phyloP scores from a whole-genome alignment of 2,797 vertebrate species.

The Nasua narica region DNA sequence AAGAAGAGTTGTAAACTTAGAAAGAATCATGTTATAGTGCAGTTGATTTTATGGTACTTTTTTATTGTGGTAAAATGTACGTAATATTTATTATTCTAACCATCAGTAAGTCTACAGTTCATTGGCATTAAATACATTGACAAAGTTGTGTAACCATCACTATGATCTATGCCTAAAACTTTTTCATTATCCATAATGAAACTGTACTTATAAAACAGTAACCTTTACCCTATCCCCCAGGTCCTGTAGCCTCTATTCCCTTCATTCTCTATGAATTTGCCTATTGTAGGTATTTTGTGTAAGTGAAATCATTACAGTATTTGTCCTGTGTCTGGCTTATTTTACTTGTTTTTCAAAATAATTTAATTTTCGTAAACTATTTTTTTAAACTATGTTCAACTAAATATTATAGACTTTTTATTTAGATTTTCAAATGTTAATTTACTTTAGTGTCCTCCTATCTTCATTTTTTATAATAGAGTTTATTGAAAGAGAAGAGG shows the following conservation, averaged over 20 bases:
- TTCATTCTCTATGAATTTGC: conserved; percentile 17
- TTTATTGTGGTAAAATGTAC: background rate
- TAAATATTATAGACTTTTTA: background rate
- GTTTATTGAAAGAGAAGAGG: background rate
- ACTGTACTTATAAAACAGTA: background rate
- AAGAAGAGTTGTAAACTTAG: conserved; percentile 13
- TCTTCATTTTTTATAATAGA: background rate
- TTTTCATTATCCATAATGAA: background rate
- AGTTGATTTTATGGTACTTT: background rate
- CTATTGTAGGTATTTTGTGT: background rate
- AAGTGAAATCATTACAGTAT: background rate
- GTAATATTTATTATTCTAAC: background rate
- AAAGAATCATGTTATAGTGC: background rate
- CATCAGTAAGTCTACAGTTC: background rate
- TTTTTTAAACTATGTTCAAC: background rate
- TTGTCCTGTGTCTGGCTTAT: background rate
- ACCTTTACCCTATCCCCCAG: background rate
- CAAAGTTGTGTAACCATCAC: background rate
- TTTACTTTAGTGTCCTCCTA: conserved; percentile 11
- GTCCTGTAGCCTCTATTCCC: background rate
- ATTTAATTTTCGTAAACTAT: background rate
- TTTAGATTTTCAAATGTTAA: conserved; percentile 34
- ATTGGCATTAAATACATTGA: background rate
- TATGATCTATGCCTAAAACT: background rate
- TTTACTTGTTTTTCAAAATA: conserved; percentile 40